Evolutionary conservation across 2,797 vertebrate genomes (phyloP).

Genomic region (Coranthus polyacanthus): DNA sequence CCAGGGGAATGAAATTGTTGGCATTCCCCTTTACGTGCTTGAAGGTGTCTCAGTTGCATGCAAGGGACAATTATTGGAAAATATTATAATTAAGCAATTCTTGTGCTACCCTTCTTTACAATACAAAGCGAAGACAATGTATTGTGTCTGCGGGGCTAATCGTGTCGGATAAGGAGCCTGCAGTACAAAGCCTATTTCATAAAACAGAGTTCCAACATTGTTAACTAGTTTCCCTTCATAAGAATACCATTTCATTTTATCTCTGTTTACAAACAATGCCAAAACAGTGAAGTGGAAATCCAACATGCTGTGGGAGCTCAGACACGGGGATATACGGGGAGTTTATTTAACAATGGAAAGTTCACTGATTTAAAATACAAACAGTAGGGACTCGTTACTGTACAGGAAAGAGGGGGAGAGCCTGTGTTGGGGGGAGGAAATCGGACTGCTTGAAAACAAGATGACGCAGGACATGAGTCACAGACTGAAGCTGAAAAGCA

Average conservation of each 20-base stretch:
- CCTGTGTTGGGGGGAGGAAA: conserved; percentile 54
- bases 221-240: conserved; percentile 52
- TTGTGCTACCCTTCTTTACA: conserved; percentile 48
- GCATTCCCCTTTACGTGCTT: conserved; percentile 33
- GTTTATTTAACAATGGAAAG: conserved; percentile 56
- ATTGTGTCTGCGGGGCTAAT: conserved; percentile 51
- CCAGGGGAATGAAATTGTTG: conserved; percentile 17
- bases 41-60: conserved; percentile 34
- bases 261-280: conserved; percentile 45
- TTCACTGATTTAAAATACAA: conserved; percentile 56
- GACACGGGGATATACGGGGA: conserved; percentile 13
- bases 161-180: conserved; percentile 57
- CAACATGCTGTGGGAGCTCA: conserved; percentile 9
- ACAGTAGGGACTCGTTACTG: conserved; percentile 40
- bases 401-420: conserved; percentile 72
- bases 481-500: conserved; percentile 17
- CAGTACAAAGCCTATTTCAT: conserved; percentile 65
- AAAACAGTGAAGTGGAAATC: conserved; percentile 49
- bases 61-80: conserved; percentile 38
- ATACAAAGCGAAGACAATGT: conserved; percentile 49
- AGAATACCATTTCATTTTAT: conserved; percentile 58
- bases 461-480: conserved; percentile 57
- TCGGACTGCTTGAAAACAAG: conserved; percentile 60
- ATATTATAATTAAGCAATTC: conserved; percentile 45
- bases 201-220: conserved; percentile 54